Conservation (phyloP, 1,140 invertebrate species). For the Armadillidium nasatum region DNA sequence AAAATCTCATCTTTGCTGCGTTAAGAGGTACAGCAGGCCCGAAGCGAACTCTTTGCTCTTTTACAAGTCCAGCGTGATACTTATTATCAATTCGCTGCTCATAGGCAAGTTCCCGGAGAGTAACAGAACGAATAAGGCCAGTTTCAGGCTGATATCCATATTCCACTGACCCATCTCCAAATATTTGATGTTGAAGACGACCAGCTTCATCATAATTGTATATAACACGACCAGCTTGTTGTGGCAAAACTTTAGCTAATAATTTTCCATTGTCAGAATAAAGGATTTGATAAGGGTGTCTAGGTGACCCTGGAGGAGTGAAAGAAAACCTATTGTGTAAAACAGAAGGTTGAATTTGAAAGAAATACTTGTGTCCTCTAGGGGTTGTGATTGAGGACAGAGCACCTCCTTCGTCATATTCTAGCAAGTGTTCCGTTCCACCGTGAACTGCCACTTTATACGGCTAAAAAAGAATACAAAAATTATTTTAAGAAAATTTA, state of each 20-base stretch:
- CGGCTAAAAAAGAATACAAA: constrained; percentile 55
- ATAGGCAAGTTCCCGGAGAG: constrained; percentile 77
- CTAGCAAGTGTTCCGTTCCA: constrained; percentile 83
- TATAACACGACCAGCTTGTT: constrained; percentile 79
- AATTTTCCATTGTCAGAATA: constrained; percentile 87
- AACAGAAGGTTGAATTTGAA: constrained; percentile 82
- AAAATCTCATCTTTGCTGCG: constrained; percentile 81
- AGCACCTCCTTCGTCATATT: constrained; percentile 87
- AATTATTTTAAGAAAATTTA: too few species aligned
- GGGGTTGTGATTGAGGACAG: constrained; percentile 86
- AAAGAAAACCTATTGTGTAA: constrained; percentile 88
- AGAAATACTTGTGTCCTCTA: constrained; percentile 84
- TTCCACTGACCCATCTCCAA: constrained; percentile 78
- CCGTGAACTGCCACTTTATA: constrained; percentile 85
- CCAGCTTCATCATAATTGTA: constrained; percentile 80
- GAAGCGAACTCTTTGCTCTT: constrained; percentile 80
- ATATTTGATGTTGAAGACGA: constrained; percentile 76
- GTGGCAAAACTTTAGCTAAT: constrained; percentile 79
- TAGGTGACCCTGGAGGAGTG: constrained; percentile 73
- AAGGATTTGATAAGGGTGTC: constrained; percentile 81
- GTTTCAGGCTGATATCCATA: constrained; percentile 81
- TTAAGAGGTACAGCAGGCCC: constrained; percentile 74
- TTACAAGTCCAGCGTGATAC: constrained; percentile 81
- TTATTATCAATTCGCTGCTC: constrained; percentile 71
- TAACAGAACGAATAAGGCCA: constrained; percentile 74